phyloP scores from a whole-genome alignment of 2,888 invertebrate species.

The Agrotis clavis region DNA sequence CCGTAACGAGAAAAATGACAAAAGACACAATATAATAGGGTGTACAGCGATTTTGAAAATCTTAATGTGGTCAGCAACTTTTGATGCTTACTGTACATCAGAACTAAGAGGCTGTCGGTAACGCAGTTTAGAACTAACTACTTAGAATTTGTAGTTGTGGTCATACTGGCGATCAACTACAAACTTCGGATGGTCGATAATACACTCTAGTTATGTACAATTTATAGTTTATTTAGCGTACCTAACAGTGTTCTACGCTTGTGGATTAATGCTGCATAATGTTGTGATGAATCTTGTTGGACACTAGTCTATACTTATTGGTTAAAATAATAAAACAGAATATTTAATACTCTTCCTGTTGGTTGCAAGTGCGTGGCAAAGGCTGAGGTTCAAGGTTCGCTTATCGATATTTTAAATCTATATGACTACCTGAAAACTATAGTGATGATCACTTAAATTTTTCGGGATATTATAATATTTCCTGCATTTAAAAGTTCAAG shows the following conservation, averaged over 20 bases:
- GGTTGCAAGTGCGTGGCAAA: no score
- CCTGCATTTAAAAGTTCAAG: no score
- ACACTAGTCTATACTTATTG: not conserved
- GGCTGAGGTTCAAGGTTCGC: no score
- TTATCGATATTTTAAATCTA: no score
- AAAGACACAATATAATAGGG: no score
- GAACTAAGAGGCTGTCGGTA: conserved; percentile 42
- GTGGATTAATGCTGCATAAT: not conserved
- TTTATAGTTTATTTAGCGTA: conserved; percentile 27
- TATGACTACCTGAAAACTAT: not conserved
- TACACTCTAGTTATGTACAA: conserved; percentile 36
- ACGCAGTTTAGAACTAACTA: conserved; percentile 36
- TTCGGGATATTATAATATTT: no score
- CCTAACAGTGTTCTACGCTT: not conserved
- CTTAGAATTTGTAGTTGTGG: conserved; percentile 41
- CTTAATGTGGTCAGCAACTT: no score
- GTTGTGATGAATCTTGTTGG: not conserved
- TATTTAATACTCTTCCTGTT: not conserved
- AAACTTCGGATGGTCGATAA: conserved; percentile 41
- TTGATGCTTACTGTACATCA: conserved; percentile 25
- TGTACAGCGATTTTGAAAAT: no score
- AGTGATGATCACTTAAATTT: not conserved
- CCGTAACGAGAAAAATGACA: no score
- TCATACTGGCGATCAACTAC: conserved; percentile 34
- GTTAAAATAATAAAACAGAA: not conserved